Evolutionary conservation across 2,113 vertebrate genomes (phyloP).

Genomic region (Crotalus helleri): DNA sequence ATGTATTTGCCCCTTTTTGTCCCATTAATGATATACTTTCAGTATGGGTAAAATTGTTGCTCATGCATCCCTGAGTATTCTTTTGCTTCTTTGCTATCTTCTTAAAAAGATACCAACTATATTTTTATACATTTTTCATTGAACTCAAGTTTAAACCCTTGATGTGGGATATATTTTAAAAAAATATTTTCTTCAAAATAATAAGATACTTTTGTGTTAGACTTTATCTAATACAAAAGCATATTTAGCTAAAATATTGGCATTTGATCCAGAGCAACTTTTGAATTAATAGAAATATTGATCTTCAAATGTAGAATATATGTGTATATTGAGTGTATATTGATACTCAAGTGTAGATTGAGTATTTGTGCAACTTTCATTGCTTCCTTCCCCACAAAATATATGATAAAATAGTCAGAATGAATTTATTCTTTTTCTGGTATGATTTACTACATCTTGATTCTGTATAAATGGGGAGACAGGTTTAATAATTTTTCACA

Average conservation of each 20-base stretch:
- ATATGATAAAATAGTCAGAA: not conserved
- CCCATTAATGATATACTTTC: not conserved
- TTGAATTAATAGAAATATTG: not conserved
- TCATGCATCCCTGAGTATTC: not conserved
- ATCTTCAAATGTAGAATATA: not conserved
- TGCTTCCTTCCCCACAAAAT: not conserved
- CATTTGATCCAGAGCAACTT: not conserved
- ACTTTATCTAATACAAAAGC: not conserved
- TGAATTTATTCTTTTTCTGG: not conserved
- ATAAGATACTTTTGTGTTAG: not conserved
- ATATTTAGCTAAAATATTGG: not conserved
- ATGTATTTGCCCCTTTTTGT: not conserved
- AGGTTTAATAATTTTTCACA: not conserved
- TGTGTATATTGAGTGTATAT: not conserved
- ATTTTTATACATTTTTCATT: not conserved
- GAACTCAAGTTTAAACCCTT: not conserved
- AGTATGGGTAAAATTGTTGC: not conserved
- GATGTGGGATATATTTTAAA: not conserved
- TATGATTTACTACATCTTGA: not conserved
- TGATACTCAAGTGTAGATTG: not conserved
- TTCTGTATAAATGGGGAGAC: not conserved
- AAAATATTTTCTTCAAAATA: not conserved
- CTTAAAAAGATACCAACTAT: not conserved
- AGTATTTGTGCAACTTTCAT: not conserved
- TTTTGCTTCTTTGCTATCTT: not conserved